These are phyloP conservation scores for Rotaria magnacalcarata DNA, from an alignment of 2,888 invertebrate genomes.

Conservation along the genomic window DNA sequence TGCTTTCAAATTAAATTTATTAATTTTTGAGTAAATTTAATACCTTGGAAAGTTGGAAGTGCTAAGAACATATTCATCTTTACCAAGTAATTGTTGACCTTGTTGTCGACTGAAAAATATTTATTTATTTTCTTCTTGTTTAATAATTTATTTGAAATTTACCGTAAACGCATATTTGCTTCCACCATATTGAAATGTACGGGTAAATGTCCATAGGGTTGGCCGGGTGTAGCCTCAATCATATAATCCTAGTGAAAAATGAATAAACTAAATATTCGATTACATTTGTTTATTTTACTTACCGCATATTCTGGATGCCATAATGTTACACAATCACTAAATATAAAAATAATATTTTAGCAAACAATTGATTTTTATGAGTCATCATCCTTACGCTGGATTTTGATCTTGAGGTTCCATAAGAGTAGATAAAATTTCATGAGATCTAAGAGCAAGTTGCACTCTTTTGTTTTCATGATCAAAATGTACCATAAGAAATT, in stretches of 20 bases:
- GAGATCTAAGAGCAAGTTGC: constrained; percentile 77
- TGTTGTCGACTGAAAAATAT: constrained; percentile 29
- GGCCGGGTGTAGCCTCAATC: constrained; percentile 94
- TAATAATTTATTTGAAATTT: background rate
- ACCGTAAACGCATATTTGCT: constrained; percentile 43
- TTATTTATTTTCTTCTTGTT: no score
- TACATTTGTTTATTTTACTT: background rate
- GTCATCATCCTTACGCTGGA: background rate
- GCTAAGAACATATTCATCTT: constrained; percentile 42
- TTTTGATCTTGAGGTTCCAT: constrained; percentile 72
- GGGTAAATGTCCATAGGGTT: constrained; percentile 65
- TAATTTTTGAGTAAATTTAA: no score
- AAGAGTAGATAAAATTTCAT: constrained; percentile 72
- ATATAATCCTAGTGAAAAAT: constrained; percentile 72
- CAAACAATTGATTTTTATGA: background rate
- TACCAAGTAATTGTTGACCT: constrained; percentile 43
- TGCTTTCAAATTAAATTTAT: no score
- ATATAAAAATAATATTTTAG: background rate
- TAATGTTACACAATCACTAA: constrained; percentile 48
- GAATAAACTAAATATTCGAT: background rate
- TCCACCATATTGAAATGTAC: constrained; percentile 42
- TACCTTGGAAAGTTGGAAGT: constrained; percentile 40
- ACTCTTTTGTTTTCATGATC: constrained; percentile 78
- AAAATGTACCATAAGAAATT: constrained; percentile 91
- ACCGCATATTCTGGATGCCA: constrained; percentile 94